Percentiles rank a stretch among this genome's conserved stretches.
Evolutionary conservation across 2,888 invertebrate species (phyloP).

Genomic region (Melinaea marsaeus): DNA sequence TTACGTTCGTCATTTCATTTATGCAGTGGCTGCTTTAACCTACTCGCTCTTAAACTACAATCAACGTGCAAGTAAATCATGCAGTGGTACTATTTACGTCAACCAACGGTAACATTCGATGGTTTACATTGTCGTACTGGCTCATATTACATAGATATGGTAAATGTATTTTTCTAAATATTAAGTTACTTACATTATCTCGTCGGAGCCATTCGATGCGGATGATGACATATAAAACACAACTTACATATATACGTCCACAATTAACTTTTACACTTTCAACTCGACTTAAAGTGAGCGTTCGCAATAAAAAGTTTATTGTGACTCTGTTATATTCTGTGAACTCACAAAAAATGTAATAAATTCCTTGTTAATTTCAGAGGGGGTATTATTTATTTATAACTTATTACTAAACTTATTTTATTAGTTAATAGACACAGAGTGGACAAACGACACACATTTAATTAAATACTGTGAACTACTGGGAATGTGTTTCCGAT

Average conservation of each 20-base stretch:
- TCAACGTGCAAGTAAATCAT: too few species aligned
- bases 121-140: conserved; percentile 52
- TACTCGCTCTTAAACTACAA: too few species aligned
- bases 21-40: too few species aligned
- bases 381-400: conserved; percentile 6
- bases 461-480: conserved; percentile 11
- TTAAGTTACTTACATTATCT: conserved; percentile 74
- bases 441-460: conserved; percentile 22
- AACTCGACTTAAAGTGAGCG: too few species aligned
- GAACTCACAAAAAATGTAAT: conserved; percentile 26
- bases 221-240: conserved; percentile 47
- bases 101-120: conserved; percentile 63
- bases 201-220: conserved; percentile 63
- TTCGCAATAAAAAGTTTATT: conserved; percentile 27
- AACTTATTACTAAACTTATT: conserved; percentile 14
- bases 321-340: conserved; percentile 26
- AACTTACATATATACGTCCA: conserved; percentile 40
- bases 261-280: conserved; percentile 30
- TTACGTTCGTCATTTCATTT: too few species aligned
- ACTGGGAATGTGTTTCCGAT: conserved; percentile 23
- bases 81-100: too few species aligned
- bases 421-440: conserved; percentile 20
- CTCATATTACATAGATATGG: conserved; percentile 46
- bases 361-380: conserved; percentile 19
- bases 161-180: conserved; percentile 59